Conservation (phyloP, 1,140 invertebrate genomes). For the Nasonia giraulti region DNA sequence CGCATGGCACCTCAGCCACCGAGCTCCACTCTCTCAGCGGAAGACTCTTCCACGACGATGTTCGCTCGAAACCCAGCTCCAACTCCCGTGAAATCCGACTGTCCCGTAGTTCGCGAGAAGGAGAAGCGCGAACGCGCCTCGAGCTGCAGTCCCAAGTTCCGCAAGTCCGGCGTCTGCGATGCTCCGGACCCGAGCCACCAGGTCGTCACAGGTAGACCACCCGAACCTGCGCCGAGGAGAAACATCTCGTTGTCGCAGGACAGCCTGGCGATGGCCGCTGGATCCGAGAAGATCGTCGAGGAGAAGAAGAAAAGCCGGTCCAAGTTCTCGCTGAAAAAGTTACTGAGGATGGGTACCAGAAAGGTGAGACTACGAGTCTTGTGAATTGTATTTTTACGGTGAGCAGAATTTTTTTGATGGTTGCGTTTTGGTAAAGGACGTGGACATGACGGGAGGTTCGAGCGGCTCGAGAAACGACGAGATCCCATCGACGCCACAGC, state of each 20-base stretch:
- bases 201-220: conserved; percentile 64
- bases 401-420: background rate
- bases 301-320: conserved; percentile 79
- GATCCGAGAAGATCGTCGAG: conserved; percentile 64
- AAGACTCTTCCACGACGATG: conserved; percentile 70
- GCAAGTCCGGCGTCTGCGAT: conserved; percentile 68
- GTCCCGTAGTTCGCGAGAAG: conserved; percentile 83
- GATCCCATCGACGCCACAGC: conserved; percentile 72
- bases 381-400: background rate
- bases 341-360: conserved; percentile 84
- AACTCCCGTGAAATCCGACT: conserved; percentile 70
- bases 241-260: conserved; percentile 84
- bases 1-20: conserved; percentile 81
- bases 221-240: conserved; percentile 80
- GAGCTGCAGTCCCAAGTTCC: conserved; percentile 80
- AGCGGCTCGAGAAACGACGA: conserved; percentile 61
- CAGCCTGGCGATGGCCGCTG: conserved; percentile 72
- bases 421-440: conserved; percentile 65
- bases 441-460: conserved; percentile 72
- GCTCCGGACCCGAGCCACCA: conserved; percentile 61
- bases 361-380: conserved; percentile 63
- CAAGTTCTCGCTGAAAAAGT: conserved; percentile 88
- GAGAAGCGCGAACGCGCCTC: conserved; percentile 83
- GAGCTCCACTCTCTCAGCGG: conserved; percentile 53
- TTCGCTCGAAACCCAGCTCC: conserved; percentile 77